These are phyloP conservation scores for Puntigrus tetrazona DNA, from an alignment of 2,113 vertebrate species.

Conservation along the genomic window DNA sequence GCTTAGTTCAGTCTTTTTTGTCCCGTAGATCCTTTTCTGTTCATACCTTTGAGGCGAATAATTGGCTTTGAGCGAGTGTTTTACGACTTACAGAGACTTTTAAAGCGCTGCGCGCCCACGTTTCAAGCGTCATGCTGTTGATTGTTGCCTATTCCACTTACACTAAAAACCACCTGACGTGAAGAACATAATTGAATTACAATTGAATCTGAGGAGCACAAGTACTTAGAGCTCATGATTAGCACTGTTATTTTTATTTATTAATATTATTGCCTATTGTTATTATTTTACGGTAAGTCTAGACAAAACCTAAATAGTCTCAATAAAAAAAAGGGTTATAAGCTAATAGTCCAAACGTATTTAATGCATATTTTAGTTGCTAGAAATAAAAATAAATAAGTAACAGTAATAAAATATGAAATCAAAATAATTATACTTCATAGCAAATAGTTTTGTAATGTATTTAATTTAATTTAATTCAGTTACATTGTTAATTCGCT, in stretches of 20 bases:
- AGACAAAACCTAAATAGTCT: neutral
- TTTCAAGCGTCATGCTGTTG: slow-evolving; percentile 26
- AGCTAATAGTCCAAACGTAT: neutral
- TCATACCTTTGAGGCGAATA: slow-evolving; percentile 5
- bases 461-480: no score
- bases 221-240: neutral
- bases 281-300: no score
- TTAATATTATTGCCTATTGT: no score
- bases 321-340: neutral
- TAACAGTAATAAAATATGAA: no score
- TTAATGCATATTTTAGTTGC: neutral
- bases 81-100: slow-evolving; percentile 2
- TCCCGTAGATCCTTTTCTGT: neutral
- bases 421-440: no score
- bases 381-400: neutral
- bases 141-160: neutral
- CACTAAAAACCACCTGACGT: neutral
- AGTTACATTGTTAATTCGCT: no score
- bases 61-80: slow-evolving; percentile 32
- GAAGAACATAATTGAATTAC: slow-evolving; percentile 4
- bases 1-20: neutral
- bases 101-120: slow-evolving; percentile 29
- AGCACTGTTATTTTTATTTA: no score
- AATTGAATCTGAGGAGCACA: neutral
- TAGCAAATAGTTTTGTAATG: no score